Evolutionary conservation across 2,888 invertebrate species (phyloP).

Genomic region (Cheilosia vulpina): DNA sequence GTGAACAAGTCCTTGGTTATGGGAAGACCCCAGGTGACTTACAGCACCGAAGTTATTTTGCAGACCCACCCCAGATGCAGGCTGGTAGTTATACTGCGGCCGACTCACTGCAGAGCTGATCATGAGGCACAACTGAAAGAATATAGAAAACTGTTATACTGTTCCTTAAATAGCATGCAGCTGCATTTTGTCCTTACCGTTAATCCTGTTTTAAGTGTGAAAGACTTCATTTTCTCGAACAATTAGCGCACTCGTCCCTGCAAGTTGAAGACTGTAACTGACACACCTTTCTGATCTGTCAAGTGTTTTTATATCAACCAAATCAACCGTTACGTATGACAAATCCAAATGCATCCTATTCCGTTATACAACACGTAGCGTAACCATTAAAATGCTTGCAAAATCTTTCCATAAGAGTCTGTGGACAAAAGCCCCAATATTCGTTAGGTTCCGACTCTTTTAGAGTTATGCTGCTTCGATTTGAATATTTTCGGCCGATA

Average conservation of each 20-base stretch:
- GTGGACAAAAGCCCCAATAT: conserved; percentile 11
- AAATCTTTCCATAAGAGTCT: conserved; percentile 38
- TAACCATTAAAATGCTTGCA: conserved; percentile 63
- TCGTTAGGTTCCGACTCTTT: background rate
- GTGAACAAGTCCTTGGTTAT: conserved; percentile 16
- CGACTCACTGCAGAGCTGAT: conserved; percentile 15
- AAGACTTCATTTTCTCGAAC: conserved; percentile 27
- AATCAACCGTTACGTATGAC: conserved; percentile 56
- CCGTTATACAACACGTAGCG: conserved; percentile 59
- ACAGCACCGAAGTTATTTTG: background rate
- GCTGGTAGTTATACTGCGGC: conserved; percentile 58
- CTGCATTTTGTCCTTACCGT: conserved; percentile 14
- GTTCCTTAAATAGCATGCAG: background rate
- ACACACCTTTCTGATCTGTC: conserved; percentile 29
- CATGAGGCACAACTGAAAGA: conserved; percentile 35
- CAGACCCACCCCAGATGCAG: background rate
- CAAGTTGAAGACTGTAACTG: conserved; percentile 52
- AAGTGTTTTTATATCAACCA: conserved; percentile 60
- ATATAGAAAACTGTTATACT: background rate
- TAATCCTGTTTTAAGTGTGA: conserved; percentile 8
- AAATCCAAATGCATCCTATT: conserved; percentile 54
- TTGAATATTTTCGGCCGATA: conserved; percentile 36
- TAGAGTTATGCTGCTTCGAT: conserved; percentile 16
- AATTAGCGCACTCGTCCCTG: conserved; percentile 25
- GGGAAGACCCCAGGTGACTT: conserved; percentile 1